Base-by-base conservation (phyloP, 1,140 invertebrate species). In the Uloborus diversus region DNA sequence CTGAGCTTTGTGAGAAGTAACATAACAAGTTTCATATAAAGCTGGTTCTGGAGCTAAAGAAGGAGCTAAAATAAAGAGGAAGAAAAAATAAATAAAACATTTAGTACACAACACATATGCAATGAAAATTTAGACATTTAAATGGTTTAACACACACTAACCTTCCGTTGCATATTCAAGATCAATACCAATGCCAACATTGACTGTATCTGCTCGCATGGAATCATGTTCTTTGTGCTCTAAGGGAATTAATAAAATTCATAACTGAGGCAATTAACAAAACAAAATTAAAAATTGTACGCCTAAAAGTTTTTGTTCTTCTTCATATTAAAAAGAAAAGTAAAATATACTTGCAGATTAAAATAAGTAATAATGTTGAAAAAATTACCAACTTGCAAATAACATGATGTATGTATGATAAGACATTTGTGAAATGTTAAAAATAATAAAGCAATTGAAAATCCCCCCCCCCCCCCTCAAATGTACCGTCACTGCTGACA, bases 11-110 rank as follows among this genome's bases (percentile, higher is more conserved):
- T 99, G 98, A 3, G 96, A 96, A 4, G 98, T 99, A 0, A 99
- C 96, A 87, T 99, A 99, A 2, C 96, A 97, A 0, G 98, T 99
- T 88, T 99, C 97, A 86, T 99, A 99, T 14, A 94, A 90, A 0
- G 96, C 95, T 28, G 96, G 95, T 85, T 97, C 96, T 0, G 97
- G 95, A 0, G 97, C 96, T 42, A 95, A 89, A 0, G 93, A 91
- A 3, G 91, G 91, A 0, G 94, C 92, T 71, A 68, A 14, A 33
- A 87, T 49, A 11, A 4, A 64, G 32, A 65, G 14, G 20, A n/a
- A 35, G 1, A 9, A 64, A 17, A 9, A 0, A 64, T 33, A 7
- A 33, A 9, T 62, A 62, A 14, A 51, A 32, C 14, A 27, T 27
- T 28, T 17, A 11, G 32, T n/a, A 28, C 20, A 28, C 14, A 68